phyloP scores from a whole-genome alignment of 2,888 invertebrate genomes.

The Syrista parreyssii region DNA sequence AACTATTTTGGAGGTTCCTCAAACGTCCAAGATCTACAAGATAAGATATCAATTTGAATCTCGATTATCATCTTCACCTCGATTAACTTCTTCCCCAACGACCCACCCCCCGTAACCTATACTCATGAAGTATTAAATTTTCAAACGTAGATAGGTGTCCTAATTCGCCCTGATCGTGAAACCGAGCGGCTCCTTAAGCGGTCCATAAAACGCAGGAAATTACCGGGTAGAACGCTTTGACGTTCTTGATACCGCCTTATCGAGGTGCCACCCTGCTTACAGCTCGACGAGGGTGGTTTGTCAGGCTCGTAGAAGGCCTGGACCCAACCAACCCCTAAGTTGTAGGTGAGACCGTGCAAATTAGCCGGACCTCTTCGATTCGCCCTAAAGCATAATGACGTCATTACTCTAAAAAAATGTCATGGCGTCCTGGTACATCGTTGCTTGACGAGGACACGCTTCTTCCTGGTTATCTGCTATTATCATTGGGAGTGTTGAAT shows the following conservation, averaged over 20 bases:
- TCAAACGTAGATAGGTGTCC: slow-evolving; percentile 39
- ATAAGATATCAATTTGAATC: background rate
- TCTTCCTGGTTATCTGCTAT: slow-evolving; percentile 1
- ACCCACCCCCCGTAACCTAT: slow-evolving; percentile 7
- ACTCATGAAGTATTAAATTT: slow-evolving; percentile 23
- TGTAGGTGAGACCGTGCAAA: background rate
- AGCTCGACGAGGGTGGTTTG: background rate
- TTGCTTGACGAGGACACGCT: background rate
- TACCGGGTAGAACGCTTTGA: slow-evolving; percentile 53
- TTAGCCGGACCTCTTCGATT: slow-evolving; percentile 3
- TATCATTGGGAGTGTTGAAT: background rate
- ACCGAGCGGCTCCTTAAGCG: slow-evolving; percentile 43
- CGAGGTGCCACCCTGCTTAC: slow-evolving; percentile 8
- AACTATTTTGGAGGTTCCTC: background rate
- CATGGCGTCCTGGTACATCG: background rate
- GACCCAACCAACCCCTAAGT: background rate
- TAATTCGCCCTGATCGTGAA: slow-evolving; percentile 58
- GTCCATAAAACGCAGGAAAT: slow-evolving; percentile 63
- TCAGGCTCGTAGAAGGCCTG: background rate
- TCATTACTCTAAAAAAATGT: background rate
- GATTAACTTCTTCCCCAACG: background rate
- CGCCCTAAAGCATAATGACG: background rate
- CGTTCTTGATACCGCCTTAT: slow-evolving; percentile 35
- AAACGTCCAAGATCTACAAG: background rate
- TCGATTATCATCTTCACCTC: background rate